phyloP scores from a whole-genome alignment of 2,888 invertebrate species.

The Cerceris rybyensis region DNA sequence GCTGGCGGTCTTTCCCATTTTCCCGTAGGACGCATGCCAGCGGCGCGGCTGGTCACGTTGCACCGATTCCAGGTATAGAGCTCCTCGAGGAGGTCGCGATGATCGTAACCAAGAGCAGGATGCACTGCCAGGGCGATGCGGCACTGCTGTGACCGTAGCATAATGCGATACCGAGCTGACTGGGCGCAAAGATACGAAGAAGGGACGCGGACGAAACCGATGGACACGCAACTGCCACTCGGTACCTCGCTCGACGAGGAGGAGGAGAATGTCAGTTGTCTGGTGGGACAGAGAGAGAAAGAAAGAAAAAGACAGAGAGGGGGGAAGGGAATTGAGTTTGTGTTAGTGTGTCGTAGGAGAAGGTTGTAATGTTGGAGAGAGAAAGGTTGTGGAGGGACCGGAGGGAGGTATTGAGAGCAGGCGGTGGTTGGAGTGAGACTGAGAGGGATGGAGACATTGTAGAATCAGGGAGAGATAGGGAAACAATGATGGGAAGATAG shows the following conservation, averaged over 20 bases:
- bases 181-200: slow-evolving; percentile 59
- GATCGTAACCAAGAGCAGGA: slow-evolving; percentile 14
- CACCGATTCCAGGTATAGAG: slow-evolving; percentile 40
- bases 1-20: slow-evolving; percentile 77
- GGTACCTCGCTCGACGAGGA: slow-evolving; percentile 24
- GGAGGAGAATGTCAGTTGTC: slow-evolving; percentile 48
- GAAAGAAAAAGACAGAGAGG: slow-evolving; percentile 10
- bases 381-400: too few relatives aligned
- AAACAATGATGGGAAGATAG: too few relatives aligned
- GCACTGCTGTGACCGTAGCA: slow-evolving; percentile 60
- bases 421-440: too few relatives aligned
- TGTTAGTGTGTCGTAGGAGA: too few relatives aligned
- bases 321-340: not conserved
- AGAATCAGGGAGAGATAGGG: too few relatives aligned
- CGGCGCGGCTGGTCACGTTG: slow-evolving; percentile 29
- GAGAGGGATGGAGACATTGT: too few relatives aligned
- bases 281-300: slow-evolving; percentile 26
- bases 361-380: too few relatives aligned
- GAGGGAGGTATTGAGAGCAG: too few relatives aligned
- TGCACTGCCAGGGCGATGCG: slow-evolving; percentile 27
- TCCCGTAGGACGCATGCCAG: slow-evolving; percentile 58
- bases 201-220: slow-evolving; percentile 44
- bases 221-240: slow-evolving; percentile 49
- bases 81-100: slow-evolving; percentile 11
- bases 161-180: slow-evolving; percentile 71